Conservation (phyloP, 2,113 vertebrate species). For the Holacanthus passer region DNA sequence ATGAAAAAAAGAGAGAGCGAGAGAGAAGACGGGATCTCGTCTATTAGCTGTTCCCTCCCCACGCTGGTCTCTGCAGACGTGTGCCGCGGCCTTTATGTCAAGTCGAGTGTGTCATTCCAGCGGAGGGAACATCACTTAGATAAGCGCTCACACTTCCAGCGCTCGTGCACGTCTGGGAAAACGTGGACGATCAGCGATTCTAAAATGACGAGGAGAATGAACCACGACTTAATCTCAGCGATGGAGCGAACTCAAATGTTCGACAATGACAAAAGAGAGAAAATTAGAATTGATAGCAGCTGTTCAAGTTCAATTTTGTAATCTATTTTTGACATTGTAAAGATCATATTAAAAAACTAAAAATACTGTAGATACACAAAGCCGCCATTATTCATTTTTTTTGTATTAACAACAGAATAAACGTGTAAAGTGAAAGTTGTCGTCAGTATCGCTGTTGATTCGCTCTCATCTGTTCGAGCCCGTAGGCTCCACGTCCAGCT, state of each 20-base stretch:
- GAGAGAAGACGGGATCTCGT: not conserved
- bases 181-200: no score
- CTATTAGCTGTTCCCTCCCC: conserved; percentile 51
- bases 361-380: not conserved
- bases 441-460: no score
- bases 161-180: no score
- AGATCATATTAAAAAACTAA: no score
- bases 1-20: conserved; percentile 30
- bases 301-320: no score
- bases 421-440: no score
- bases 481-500: no score
- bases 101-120: conserved; percentile 57
- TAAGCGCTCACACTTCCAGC: conserved; percentile 23
- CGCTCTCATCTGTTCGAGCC: no score
- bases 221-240: not conserved
- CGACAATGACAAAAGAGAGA: not conserved
- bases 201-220: conserved; percentile 19
- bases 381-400: not conserved
- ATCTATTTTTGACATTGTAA: no score
- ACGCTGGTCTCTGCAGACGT: conserved; percentile 31
- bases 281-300: not conserved
- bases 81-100: conserved; percentile 39
- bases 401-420: not conserved
- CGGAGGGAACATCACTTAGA: conserved; percentile 42
- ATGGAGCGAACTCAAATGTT: not conserved